Base-by-base conservation (phyloP, 2,113 vertebrate species). In the Marmota flaviventris region DNA sequence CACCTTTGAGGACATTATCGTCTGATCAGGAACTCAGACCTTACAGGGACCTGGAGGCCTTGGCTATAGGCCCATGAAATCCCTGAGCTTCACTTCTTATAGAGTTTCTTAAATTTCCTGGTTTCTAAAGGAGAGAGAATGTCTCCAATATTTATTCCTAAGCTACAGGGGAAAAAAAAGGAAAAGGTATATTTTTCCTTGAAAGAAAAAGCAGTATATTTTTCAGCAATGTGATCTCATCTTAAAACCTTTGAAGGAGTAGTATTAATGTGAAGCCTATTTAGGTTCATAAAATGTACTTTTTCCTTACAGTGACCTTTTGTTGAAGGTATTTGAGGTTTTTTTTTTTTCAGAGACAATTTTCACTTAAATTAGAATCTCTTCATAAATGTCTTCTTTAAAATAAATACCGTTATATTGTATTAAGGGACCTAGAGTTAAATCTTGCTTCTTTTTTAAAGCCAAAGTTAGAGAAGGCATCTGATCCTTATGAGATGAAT, bases 281-380 rank as follows among this genome's bases (percentile, higher is more conserved):
- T 85, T 11, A 9, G 9, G 29, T 88, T 88, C 32, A 88, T 65
- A 87, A 95, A 72, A 42, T 5, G 2, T 22, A 3, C n/a, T 75
- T 85, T 89, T 81, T 63, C 77, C 65, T 90, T 85, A 53, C 34
- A 86, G 27, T 4, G 9, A 84, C 14, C 27, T 81, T 93, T 63
- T 89, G 29, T 84, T 91, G 53, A 2, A 69, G 17, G 18, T 73
- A 90, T 76, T 76, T 72, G 45, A 92, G 29, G 88, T 51, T 13
- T 51, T 51, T 51, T 78, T 96, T 32, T 78, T 83, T 85, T 94
- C 84, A 65, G 34, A 95, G 95, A 78, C n/a, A 84, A 16, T 83
- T 92, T 73, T 85, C 61, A 85, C 32, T 85, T 92, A 75, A 87
- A 83, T 70, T 37, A 96, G 65, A 95, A 83, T 76, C n/a, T 85